Base-by-base conservation (phyloP, 2,888 invertebrate species). In the Lasioglossum marginatum region DNA sequence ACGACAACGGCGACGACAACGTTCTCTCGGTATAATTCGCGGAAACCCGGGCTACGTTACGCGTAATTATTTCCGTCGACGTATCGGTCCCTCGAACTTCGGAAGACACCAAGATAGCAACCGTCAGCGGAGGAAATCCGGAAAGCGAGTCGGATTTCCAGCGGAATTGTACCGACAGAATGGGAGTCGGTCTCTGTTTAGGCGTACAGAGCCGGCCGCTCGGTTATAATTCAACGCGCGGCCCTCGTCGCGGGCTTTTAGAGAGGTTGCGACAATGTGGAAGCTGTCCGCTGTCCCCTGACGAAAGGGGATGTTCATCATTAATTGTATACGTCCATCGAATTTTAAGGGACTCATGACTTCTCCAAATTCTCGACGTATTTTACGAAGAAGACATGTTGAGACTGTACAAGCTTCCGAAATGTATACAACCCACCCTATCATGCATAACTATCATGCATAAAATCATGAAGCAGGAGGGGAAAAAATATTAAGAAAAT, bases 21-120 rank as follows among this genome's bases (percentile, higher is more conserved):
- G n/a, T 52, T 52, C 52, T n/a, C 63, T 31, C 16, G 8, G 45
- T 52, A 74, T 37, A 79, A 81, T 85, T 85, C 86, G 76, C 70
- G 78, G 79, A 71, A 81, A 68, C 45, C 79, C 57, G 77, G 19
- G 31, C 63, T 52, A 74, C 66, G 75, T 77, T 73, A 66, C 45
- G 57, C 70, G 76, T 86, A 86, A 86, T 86, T 86, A 82, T 82
- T 85, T 86, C 85, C 85, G 72, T 37, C 78, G 52, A 76, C 60
- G 27, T 81, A 76, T 81, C 81, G 73, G 80, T 52, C 66, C 34
- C 34, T 48, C 48, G 63, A 37, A 73, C 52, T 80, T 80, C 52
- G 52, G 45, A 78, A 71, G 72, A 75, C 70, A 75, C 63, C 48
- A 57, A 82, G 82, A 79, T 79, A 70, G 27, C 68, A 19, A 43